phyloP scores from a whole-genome alignment of 2,797 vertebrate species.

The Lacerta viridis region DNA sequence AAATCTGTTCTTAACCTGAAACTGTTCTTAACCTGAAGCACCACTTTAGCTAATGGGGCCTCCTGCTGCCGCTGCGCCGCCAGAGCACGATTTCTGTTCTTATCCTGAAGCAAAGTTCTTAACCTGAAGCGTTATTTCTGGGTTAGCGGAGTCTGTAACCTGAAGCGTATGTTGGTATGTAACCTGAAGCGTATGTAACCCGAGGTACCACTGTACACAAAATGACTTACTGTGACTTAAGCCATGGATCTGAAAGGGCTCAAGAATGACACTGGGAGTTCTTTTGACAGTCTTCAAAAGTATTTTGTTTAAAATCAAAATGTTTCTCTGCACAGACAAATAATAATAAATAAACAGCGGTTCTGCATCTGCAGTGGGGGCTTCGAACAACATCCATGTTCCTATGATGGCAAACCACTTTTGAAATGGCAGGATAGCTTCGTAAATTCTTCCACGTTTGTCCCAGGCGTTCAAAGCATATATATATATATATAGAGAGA shows the following conservation, averaged over 20 bases:
- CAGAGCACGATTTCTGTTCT: too few species aligned
- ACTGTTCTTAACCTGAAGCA: too few species aligned
- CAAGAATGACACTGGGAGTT: not conserved
- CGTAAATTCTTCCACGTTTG: not conserved
- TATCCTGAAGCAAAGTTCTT: too few species aligned
- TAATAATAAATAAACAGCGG: too few species aligned
- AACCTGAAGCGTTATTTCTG: too few species aligned
- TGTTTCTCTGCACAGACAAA: not conserved
- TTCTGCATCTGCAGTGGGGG: not conserved
- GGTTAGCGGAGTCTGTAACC: too few species aligned
- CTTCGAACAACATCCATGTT: not conserved
- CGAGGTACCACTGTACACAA: not conserved
- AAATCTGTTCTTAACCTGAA: too few species aligned
- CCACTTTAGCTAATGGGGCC: too few species aligned
- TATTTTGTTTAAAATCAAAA: not conserved
- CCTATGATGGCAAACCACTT: not conserved
- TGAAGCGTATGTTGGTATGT: too few species aligned
- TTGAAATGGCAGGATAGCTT: not conserved
- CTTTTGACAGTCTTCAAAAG: not conserved
- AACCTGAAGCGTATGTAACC: too few species aligned
- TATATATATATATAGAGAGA: too few species aligned
- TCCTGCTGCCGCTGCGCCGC: too few species aligned
- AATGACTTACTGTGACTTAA: not conserved
- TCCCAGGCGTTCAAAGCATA: not conserved
- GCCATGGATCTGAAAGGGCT: not conserved